These are phyloP conservation scores for Poecilia latipinna DNA, from an alignment of 2,113 vertebrate species.

Conservation along the genomic window DNA sequence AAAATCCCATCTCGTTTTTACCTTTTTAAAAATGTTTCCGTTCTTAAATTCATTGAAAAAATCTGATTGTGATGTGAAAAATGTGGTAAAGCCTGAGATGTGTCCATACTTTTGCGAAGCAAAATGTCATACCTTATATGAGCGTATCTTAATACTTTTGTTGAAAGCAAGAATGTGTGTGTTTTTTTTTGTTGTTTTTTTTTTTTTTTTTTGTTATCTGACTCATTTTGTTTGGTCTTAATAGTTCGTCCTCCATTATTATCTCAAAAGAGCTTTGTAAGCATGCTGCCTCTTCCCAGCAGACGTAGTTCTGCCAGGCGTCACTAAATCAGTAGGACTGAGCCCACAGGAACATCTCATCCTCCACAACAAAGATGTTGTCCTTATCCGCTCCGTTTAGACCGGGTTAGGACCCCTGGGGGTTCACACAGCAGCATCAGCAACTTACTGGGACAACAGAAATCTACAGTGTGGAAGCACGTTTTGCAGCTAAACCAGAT, in stretches of 20 bases:
- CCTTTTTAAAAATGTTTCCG: too few relatives aligned
- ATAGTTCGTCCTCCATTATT: neutral
- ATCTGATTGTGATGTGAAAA: too few relatives aligned
- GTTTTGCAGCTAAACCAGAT: slow-evolving; percentile 37
- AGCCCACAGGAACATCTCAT: slow-evolving; percentile 44
- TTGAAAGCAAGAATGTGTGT: too few relatives aligned
- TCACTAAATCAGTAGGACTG: slow-evolving; percentile 27
- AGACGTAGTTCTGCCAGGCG: slow-evolving; percentile 33
- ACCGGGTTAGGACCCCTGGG: neutral
- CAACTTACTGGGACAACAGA: neutral
- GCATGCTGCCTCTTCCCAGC: slow-evolving; percentile 25
- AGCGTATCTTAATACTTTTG: too few relatives aligned
- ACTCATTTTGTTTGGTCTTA: neutral
- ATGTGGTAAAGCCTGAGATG: too few relatives aligned
- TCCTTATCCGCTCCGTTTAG: neutral
- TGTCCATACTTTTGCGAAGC: too few relatives aligned
- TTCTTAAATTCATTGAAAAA: too few relatives aligned
- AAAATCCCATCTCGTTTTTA: too few relatives aligned
- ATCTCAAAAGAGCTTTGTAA: slow-evolving; percentile 3
- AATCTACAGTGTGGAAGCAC: slow-evolving; percentile 8
- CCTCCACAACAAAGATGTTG: slow-evolving; percentile 17
- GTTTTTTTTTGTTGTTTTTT: too few relatives aligned
- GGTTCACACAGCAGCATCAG: neutral
- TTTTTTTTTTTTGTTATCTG: neutral
- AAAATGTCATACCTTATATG: too few relatives aligned